These are phyloP conservation scores for Psittacara wagleri DNA, from an alignment of 2,113 vertebrate genomes.

Conservation along the genomic window DNA sequence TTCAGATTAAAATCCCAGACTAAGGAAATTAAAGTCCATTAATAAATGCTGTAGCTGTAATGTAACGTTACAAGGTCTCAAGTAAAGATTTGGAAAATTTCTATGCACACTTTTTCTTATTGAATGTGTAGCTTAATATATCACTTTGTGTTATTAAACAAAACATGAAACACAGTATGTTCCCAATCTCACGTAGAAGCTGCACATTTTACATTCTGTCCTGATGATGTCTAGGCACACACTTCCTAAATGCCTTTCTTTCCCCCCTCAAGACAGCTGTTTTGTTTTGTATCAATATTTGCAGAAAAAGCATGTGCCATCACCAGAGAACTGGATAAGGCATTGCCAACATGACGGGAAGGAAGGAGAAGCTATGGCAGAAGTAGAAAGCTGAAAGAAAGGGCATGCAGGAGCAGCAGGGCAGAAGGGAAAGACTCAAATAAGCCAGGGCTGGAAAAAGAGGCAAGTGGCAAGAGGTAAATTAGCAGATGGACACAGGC, in stretches of 20 bases:
- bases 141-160: slow-evolving; percentile 8
- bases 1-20: slow-evolving; percentile 38
- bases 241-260: not conserved
- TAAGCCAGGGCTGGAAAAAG: not conserved
- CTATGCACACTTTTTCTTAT: slow-evolving; percentile 25
- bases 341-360: fast-evolving
- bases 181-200: not conserved
- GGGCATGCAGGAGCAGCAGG: not conserved
- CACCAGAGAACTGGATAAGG: not conserved
- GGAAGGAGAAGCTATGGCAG: not conserved
- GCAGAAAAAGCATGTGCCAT: not conserved
- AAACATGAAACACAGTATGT: not conserved
- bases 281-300: not conserved
- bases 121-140: not conserved
- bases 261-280: fast-evolving
- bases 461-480: fast-evolving
- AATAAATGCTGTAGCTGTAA: slow-evolving; percentile 22
- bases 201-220: not conserved
- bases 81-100: slow-evolving; percentile 48
- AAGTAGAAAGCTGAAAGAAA: not conserved
- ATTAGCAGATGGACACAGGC: not conserved
- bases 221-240: not conserved
- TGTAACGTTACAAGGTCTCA: not conserved
- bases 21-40: slow-evolving; percentile 57
- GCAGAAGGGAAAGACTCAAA: not conserved